Evolutionary conservation across 2,113 vertebrate species (phyloP).

Genomic region (Oreochromis tanganicae): DNA sequence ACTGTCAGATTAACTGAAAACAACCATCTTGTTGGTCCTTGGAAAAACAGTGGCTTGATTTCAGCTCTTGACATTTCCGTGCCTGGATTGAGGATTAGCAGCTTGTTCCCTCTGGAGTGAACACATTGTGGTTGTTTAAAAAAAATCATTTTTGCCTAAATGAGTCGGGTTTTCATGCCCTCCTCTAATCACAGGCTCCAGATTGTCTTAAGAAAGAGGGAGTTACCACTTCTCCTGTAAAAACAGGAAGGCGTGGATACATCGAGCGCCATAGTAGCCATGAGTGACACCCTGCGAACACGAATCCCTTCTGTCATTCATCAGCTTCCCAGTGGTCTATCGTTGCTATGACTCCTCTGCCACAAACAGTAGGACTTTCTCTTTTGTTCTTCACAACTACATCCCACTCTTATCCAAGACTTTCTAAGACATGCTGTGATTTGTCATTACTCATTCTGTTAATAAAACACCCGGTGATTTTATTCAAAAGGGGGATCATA

Average conservation of each 20-base stretch:
- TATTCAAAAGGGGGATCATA: not conserved
- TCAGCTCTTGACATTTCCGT: not conserved
- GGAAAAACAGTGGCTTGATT: not conserved
- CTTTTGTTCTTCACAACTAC: constrained; percentile 2
- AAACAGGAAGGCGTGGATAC: constrained; percentile 10
- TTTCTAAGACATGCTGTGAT: constrained; percentile 28
- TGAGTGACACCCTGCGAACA: constrained; percentile 44
- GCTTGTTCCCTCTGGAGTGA: not conserved
- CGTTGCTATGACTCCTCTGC: constrained; percentile 46
- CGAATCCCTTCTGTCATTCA: constrained; percentile 44
- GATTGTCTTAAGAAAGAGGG: not conserved
- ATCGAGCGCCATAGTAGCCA: not conserved
- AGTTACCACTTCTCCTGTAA: not conserved
- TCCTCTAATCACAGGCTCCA: not conserved
- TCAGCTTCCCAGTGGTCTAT: constrained; percentile 21
- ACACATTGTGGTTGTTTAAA: not conserved
- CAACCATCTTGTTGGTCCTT: not conserved
- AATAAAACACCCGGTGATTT: not conserved
- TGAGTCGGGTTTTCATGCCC: not conserved
- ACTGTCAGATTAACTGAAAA: not conserved
- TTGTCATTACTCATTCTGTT: constrained; percentile 20
- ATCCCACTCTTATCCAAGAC: not conserved
- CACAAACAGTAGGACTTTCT: constrained; percentile 14
- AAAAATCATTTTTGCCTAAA: not conserved
- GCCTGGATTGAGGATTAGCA: not conserved